These are phyloP conservation scores for Neosilurus mollespiculum DNA, from an alignment of 2,797 vertebrate genomes.

Conservation along the genomic window DNA sequence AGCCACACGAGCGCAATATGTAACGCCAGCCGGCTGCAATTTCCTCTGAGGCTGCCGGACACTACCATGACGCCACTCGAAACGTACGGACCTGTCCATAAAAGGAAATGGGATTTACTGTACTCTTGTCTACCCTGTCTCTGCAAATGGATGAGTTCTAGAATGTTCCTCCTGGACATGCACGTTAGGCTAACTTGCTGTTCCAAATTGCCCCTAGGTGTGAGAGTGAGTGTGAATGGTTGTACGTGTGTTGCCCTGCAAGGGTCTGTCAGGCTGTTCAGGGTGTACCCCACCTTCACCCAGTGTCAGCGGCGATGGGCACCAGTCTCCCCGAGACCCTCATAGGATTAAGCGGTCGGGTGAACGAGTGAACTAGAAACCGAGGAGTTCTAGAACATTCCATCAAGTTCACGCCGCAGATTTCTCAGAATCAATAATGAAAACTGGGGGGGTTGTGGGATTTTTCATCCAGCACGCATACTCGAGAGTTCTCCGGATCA, in stretches of 20 bases:
- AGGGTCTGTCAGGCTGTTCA: too few species aligned
- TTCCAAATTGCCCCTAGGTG: too few species aligned
- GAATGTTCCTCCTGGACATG: too few species aligned
- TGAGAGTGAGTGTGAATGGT: too few species aligned
- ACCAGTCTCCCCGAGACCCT: too few species aligned
- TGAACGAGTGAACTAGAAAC: too few species aligned
- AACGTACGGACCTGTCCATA: neutral
- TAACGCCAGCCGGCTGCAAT: conserved; percentile 8
- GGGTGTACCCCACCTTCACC: too few species aligned
- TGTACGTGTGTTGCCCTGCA: too few species aligned
- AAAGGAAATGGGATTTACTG: conserved; percentile 25
- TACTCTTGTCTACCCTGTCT: neutral
- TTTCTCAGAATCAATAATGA: neutral
- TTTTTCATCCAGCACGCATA: neutral
- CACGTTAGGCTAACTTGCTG: too few species aligned
- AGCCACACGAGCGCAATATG: conserved; percentile 36
- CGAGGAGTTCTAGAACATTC: too few species aligned
- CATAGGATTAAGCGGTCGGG: too few species aligned
- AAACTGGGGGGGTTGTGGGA: neutral
- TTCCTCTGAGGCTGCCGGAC: conserved; percentile 16
- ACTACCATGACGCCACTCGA: neutral
- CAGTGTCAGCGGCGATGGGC: too few species aligned
- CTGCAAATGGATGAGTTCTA: neutral
- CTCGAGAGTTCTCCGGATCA: neutral
- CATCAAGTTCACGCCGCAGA: neutral